Evolutionary conservation across 2,888 invertebrate species (phyloP).

Genomic region (Drosophila birchii): DNA sequence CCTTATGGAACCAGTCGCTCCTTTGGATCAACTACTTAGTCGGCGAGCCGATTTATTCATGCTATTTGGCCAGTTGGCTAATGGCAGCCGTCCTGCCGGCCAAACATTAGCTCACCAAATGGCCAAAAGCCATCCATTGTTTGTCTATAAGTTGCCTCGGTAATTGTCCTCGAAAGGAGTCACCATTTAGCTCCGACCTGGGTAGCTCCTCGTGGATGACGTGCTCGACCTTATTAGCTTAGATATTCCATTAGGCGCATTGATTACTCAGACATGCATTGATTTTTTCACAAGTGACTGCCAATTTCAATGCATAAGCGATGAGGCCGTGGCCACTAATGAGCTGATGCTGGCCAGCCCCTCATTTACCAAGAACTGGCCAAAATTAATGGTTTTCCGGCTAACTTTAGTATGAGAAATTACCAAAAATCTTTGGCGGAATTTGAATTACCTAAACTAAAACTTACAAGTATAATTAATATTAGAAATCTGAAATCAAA

Average conservation of each 20-base stretch:
- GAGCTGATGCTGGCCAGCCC: conserved; percentile 46
- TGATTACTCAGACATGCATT: conserved; percentile 80
- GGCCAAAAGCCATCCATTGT: conserved; percentile 65
- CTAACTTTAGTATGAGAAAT: background rate
- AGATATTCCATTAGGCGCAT: conserved; percentile 78
- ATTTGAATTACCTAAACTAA: background rate
- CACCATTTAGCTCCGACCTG: conserved; percentile 28
- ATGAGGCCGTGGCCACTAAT: conserved; percentile 67
- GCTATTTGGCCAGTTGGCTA: conserved; percentile 70
- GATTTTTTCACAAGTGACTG: conserved; percentile 79
- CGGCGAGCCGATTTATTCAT: conserved; percentile 66
- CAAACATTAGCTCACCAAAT: conserved; percentile 74
- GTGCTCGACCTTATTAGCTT: conserved; percentile 66
- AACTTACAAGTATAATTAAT: background rate
- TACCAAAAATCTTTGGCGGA: background rate
- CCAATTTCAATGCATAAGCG: conserved; percentile 78
- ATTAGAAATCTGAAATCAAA: background rate
- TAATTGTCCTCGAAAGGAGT: conserved; percentile 62
- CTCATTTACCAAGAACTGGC: background rate
- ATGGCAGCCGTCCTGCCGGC: conserved; percentile 54
- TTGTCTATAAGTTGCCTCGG: conserved; percentile 58
- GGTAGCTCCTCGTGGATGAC: conserved; percentile 15
- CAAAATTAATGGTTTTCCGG: background rate
- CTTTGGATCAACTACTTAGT: conserved; percentile 60
- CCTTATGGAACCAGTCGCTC: conserved; percentile 41